Percentiles rank a stretch among this genome's conserved stretches.
phyloP scores from a whole-genome alignment of 2,113 vertebrate species.

The Nyctibius bracteatus region DNA sequence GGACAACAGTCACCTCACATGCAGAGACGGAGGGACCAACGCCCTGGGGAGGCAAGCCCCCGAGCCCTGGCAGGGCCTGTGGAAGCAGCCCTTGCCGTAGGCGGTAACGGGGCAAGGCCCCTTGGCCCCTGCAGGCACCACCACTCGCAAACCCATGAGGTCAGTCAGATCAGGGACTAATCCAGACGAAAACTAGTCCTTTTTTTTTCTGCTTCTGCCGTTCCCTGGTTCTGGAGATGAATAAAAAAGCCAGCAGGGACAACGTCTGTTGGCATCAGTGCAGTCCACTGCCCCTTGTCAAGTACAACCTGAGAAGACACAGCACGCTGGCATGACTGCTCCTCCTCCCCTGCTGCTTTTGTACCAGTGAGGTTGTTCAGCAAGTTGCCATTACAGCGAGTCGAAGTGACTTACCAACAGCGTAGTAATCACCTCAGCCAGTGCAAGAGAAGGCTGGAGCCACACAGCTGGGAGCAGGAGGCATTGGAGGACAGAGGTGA shows the following conservation, averaged over 20 bases:
- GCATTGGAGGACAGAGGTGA: background rate
- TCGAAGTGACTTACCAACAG: background rate
- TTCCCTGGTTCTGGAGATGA: background rate
- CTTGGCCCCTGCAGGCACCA: accelerated
- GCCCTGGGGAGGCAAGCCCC: background rate
- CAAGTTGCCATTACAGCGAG: background rate
- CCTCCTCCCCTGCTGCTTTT: background rate
- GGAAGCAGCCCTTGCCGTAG: background rate
- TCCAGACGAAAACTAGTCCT: background rate
- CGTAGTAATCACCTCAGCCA: accelerated
- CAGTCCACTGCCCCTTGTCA: background rate
- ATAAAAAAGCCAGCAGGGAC: background rate
- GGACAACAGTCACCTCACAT: background rate
- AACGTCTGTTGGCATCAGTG: accelerated
- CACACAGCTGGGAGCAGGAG: accelerated
- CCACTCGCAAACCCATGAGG: background rate
- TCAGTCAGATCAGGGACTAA: background rate
- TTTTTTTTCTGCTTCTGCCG: background rate
- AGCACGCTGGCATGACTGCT: background rate
- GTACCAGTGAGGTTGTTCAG: too few relatives aligned
- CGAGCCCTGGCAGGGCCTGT: background rate
- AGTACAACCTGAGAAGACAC: background rate
- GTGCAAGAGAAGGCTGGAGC: background rate
- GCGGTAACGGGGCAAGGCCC: accelerated
- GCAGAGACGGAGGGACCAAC: accelerated